Evolutionary conservation across 2,888 invertebrate species (phyloP).

Genomic region (Endotricha flammealis): DNA sequence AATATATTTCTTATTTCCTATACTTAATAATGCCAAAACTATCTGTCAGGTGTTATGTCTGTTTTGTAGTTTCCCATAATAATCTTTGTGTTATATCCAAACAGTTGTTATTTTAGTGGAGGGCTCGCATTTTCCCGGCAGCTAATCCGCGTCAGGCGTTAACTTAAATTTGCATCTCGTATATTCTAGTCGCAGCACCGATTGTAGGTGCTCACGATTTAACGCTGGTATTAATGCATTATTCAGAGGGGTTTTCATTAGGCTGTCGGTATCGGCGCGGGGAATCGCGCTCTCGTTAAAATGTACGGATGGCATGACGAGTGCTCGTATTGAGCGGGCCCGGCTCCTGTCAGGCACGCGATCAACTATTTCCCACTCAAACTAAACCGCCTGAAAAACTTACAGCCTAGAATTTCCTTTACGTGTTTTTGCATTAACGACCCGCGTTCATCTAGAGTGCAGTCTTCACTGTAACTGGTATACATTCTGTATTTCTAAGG

Average conservation of each 20-base stretch:
- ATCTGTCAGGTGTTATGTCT: neutral
- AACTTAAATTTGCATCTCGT: slow-evolving; percentile 72
- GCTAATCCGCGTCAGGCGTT: slow-evolving; percentile 62
- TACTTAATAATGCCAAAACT: neutral
- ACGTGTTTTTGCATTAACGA: slow-evolving; percentile 25
- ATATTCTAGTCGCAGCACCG: slow-evolving; percentile 62
- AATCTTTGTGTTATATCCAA: slow-evolving; percentile 18
- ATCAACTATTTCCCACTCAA: slow-evolving; percentile 38
- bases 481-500: slow-evolving; percentile 24
- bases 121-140: slow-evolving; percentile 51
- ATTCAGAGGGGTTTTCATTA: slow-evolving; percentile 77
- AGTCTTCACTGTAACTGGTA: slow-evolving; percentile 6
- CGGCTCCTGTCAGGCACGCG: slow-evolving; percentile 43
- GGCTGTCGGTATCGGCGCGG: slow-evolving; percentile 66
- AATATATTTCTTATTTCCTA: neutral
- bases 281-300: slow-evolving; percentile 74
- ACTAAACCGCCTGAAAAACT: slow-evolving; percentile 40
- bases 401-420: slow-evolving; percentile 29
- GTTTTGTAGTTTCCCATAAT: neutral
- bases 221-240: slow-evolving; percentile 77
- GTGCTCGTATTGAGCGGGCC: slow-evolving; percentile 55
- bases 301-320: slow-evolving; percentile 76
- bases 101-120: slow-evolving; percentile 43
- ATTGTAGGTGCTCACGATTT: slow-evolving; percentile 75
- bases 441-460: slow-evolving; percentile 14